Conservation (phyloP, 1,140 invertebrate genomes). For the Cyrtorhinus lividipennis region DNA sequence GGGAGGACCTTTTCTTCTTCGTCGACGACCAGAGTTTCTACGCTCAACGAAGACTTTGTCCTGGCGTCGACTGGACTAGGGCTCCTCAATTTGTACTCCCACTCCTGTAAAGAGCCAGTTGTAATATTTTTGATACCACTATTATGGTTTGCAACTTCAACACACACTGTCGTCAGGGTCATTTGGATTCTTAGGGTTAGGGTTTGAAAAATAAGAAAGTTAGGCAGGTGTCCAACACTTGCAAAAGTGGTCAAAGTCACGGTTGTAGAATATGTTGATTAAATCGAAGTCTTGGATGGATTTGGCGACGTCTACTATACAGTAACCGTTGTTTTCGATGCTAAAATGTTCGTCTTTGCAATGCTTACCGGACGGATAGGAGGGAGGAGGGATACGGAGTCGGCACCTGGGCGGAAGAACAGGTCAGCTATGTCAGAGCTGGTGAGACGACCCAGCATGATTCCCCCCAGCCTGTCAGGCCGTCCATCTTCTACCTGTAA, state of each 20-base stretch:
- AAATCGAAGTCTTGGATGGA: too few species aligned
- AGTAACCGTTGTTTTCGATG: too few species aligned
- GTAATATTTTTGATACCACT: too few species aligned
- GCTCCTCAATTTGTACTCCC: slow-evolving; percentile 2
- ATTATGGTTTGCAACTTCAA: too few species aligned
- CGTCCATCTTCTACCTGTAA: slow-evolving; percentile 16
- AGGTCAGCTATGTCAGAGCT: slow-evolving; percentile 27
- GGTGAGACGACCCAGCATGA: slow-evolving; percentile 28
- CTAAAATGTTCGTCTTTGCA: too few species aligned
- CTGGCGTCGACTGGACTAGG: slow-evolving; percentile 6
- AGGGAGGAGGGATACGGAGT: slow-evolving; percentile 22
- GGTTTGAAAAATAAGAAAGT: too few species aligned
- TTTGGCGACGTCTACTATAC: too few species aligned
- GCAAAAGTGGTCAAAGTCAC: too few species aligned
- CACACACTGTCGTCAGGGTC: too few species aligned
- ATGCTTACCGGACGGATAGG: slow-evolving; percentile 20
- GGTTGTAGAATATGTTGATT: too few species aligned
- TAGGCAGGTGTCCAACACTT: too few species aligned
- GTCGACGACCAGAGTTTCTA: slow-evolving; percentile 18
- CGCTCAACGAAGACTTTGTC: slow-evolving; percentile 16
- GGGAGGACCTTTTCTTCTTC: slow-evolving; percentile 20
- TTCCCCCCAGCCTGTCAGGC: slow-evolving; percentile 23
- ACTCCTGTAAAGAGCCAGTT: slow-evolving; percentile 11
- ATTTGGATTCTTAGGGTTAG: too few species aligned
- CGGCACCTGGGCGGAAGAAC: slow-evolving; percentile 27